Conservation (phyloP, 2,797 vertebrate genomes). For the Gallirallus australis region DNA sequence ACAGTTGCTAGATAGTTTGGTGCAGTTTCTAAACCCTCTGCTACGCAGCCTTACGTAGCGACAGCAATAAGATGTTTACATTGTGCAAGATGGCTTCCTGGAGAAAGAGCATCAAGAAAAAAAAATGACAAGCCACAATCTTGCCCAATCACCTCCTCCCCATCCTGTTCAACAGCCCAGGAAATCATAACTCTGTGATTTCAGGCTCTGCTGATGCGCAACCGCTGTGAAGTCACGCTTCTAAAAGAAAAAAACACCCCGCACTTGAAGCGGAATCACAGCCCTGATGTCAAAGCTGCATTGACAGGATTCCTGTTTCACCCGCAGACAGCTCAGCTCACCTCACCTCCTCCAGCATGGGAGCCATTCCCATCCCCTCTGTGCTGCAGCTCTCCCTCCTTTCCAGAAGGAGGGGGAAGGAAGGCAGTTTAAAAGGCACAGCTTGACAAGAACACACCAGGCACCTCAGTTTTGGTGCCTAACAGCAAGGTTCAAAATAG, state of each 20-base stretch:
- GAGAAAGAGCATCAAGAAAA: conserved; percentile 45
- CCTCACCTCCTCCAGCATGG: background rate
- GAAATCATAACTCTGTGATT: conserved; percentile 77
- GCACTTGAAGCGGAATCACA: conserved; percentile 25
- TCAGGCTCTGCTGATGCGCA: conserved; percentile 69
- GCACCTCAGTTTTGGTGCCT: background rate
- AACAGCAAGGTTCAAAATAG: background rate
- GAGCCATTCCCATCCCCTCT: background rate
- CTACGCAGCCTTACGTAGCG: conserved; percentile 25
- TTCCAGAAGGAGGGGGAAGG: background rate
- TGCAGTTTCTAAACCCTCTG: conserved; percentile 54
- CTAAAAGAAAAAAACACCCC: background rate
- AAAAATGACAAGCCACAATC: conserved; percentile 43
- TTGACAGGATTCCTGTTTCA: background rate
- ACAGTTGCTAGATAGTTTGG: conserved; percentile 61
- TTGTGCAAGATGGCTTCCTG: conserved; percentile 60
- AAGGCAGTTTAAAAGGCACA: background rate
- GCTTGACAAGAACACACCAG: background rate
- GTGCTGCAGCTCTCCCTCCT: background rate
- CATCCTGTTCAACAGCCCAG: conserved; percentile 71
- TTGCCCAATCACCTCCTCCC: conserved; percentile 72
- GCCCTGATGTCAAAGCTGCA: background rate
- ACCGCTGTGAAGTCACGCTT: conserved; percentile 66
- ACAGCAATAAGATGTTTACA: conserved; percentile 69
- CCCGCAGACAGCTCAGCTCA: background rate